Evolutionary conservation across 2,888 invertebrate species (phyloP), one percentile per base, ranked within the genome.

Genomic region (Parelbella ahira): DNA sequence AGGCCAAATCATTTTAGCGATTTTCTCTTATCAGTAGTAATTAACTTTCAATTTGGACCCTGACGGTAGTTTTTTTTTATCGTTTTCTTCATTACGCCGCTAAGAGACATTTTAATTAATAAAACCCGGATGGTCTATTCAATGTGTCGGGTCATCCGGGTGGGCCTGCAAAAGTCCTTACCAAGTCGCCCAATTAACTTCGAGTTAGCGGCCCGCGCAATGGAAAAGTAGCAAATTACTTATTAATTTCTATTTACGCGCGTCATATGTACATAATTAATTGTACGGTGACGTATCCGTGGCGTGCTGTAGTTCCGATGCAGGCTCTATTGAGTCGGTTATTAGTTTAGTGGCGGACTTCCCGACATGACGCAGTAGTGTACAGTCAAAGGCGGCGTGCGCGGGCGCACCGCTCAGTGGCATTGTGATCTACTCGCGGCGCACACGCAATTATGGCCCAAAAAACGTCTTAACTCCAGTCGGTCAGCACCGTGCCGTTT

Each of bases 291-390:
- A 81, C 82, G 84, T 76, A 49, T 48, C 45, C 50, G 51, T 54
- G 36, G 42, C 48, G 53, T 61, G 60, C 37, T 42, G 44, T 55
- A 60, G 66, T 69, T 75, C 63, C 63, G 71, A 70, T 75, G 60
- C 56, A 63, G 68, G 65, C 58, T 68, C 61, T 70, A 68, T 71
- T 73, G 65, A 53, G 52, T 74, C 68, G 48, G 63, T 60, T 76
- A 73, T 79, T 77, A 68, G 68, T 67, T 71, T 66, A 65, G 67
- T 65, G 55, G 69, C 81, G 86, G 79, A 84, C 79, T 86, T 86
- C 80, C 87, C 87, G 75, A 63, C 61, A 62, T 87, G 86, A 87
- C 87, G 87, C 72, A 71, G 68, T 68, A 80, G 80, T 83, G 82
- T 83, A 82, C 71, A 86, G 72, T 60, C 73, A 68, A 71, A 77